phyloP scores from a whole-genome alignment of 2,888 invertebrate species.

The Drosophila macrospina region DNA sequence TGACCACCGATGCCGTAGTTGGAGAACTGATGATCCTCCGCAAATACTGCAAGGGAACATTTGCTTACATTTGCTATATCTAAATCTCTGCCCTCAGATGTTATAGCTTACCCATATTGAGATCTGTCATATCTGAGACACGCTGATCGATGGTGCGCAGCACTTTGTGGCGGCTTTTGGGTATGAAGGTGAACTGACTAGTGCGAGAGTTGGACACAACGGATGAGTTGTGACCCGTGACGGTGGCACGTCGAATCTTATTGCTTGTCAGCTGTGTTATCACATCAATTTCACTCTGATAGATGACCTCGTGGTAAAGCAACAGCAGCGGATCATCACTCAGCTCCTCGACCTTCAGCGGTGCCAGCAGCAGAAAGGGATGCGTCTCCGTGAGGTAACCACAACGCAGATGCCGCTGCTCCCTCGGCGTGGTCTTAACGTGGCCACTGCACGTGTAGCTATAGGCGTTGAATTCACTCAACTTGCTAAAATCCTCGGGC shows the following conservation, averaged over 20 bases:
- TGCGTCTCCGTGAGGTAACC: slow-evolving; percentile 82
- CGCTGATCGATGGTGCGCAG: slow-evolving; percentile 85
- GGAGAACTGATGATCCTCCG: slow-evolving; percentile 84
- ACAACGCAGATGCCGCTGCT: slow-evolving; percentile 83
- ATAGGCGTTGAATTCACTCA: slow-evolving; percentile 44
- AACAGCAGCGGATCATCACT: slow-evolving; percentile 86
- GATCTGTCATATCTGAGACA: slow-evolving; percentile 87
- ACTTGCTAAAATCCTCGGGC: slow-evolving; percentile 39
- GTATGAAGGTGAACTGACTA: slow-evolving; percentile 71
- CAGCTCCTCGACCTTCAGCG: slow-evolving; percentile 86
- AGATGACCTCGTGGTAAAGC: slow-evolving; percentile 87
- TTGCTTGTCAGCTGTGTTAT: slow-evolving; percentile 86
- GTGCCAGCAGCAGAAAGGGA: slow-evolving; percentile 85
- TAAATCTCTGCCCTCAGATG: neutral
- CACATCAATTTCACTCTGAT: slow-evolving; percentile 87
- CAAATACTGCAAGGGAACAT: slow-evolving; percentile 82
- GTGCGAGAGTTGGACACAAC: slow-evolving; percentile 62
- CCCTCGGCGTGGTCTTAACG: slow-evolving; percentile 84
- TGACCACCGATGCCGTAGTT: slow-evolving; percentile 87
- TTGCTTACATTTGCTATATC: too few species aligned
- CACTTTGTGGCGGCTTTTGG: slow-evolving; percentile 86
- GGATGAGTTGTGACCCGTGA: slow-evolving; percentile 92
- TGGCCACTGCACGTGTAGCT: slow-evolving; percentile 86
- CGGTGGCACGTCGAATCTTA: slow-evolving; percentile 85
- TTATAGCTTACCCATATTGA: slow-evolving; percentile 84